Evolutionary conservation across 2,888 invertebrate genomes (phyloP), one percentile per base, ranked within the genome.

Genomic region (Orchestes rusci): DNA sequence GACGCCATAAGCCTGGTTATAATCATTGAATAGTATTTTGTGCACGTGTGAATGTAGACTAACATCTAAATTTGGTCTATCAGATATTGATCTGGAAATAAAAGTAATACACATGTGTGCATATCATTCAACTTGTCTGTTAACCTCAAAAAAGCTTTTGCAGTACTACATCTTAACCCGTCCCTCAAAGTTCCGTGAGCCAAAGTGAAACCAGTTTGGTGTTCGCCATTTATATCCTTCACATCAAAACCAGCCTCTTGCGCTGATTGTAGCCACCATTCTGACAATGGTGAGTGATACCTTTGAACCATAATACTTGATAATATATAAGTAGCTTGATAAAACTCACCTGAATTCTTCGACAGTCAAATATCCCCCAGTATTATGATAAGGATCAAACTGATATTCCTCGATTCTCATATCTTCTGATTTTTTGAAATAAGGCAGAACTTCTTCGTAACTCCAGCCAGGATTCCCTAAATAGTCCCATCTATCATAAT

Each of bases 401-500:
- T 70, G 65, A 4, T 76, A 64, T 40, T 78, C 74, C 0, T 79
- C 75, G 53, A 84, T 83, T 43, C 74, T 73, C 68, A 83, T 84
- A 61, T 87, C 81, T 68, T 91, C 89, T 1, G 83, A 77, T 67
- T 85, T 89, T 51, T 77, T 77, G 61, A 90, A 90, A 60, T 89
- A 90, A 7, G 78, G 78, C 23, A 90, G 65, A 0, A 89, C 72
- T 38, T 79, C 79, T 0, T 77, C 70, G 61, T 82, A 90, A 20
- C 82, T 74, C 94, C 94, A 94, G 1, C 85, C 91, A 1, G 68
- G 62, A 56, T 74, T 82, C 0, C 92, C 93, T 60, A 82, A 62
- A 8, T 62, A 64, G 15, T 78, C 83, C 93, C 93, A 94, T n/a
- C 56, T 70, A 59, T 94, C 88, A 63, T 90, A 94, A 62, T 93